These are phyloP conservation scores for Cyrtorhinus lividipennis DNA, from an alignment of 1,140 invertebrate genomes.

Conservation along the genomic window DNA sequence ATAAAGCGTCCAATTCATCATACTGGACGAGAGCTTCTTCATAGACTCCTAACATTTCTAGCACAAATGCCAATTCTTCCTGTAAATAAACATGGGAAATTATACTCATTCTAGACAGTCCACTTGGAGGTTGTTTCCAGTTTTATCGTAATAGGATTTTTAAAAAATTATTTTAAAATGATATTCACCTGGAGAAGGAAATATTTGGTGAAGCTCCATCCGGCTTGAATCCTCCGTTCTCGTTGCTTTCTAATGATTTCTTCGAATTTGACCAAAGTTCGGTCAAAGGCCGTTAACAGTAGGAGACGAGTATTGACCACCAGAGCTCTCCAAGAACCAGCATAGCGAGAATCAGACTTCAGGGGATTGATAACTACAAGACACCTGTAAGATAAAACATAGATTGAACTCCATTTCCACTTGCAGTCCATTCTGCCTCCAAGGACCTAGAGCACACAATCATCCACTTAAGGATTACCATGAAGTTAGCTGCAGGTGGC, in stretches of 20 bases:
- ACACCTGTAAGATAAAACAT: constrained; percentile 48
- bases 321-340: constrained; percentile 77
- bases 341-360: constrained; percentile 71
- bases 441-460: too few species aligned
- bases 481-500: background rate
- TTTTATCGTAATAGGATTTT: too few species aligned
- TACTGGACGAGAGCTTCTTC: constrained; percentile 93
- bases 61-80: constrained; percentile 88
- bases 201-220: constrained; percentile 91
- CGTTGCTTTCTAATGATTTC: constrained; percentile 78
- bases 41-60: constrained; percentile 84
- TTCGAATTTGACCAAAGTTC: constrained; percentile 71
- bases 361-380: constrained; percentile 80
- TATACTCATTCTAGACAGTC: too few species aligned
- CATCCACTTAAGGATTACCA: background rate
- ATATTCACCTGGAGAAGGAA: constrained; percentile 66
- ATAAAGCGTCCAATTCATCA: constrained; percentile 91
- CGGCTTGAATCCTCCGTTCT: constrained; percentile 74
- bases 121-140: too few species aligned
- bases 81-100: constrained; percentile 37
- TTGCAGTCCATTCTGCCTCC: too few species aligned
- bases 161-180: constrained; percentile 31
- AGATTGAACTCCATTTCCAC: too few species aligned
- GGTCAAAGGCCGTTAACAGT: constrained; percentile 74
- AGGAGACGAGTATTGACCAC: constrained; percentile 68